phyloP scores from a whole-genome alignment of 1,140 invertebrate genomes.

The Sminthurides bifidus region DNA sequence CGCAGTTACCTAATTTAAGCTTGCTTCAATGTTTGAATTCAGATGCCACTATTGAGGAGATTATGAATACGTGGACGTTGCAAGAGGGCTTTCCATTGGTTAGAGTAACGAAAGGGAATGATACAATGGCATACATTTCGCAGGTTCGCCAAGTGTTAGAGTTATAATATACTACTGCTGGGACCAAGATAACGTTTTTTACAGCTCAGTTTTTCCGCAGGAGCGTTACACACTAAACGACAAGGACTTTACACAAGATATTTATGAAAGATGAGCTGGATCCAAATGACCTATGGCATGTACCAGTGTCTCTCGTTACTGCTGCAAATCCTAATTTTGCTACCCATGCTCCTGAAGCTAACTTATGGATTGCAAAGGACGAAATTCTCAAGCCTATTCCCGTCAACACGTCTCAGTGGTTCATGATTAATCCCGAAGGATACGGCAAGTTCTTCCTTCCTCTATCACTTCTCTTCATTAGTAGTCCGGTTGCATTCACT shows the following conservation, averaged over 20 bases:
- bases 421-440: constrained; percentile 22
- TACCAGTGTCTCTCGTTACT: constrained; percentile 23
- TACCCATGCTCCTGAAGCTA: constrained; percentile 3
- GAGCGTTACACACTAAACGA: too few relatives aligned
- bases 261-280: too few relatives aligned
- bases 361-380: constrained; percentile 21
- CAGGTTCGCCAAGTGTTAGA: too few relatives aligned
- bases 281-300: constrained; percentile 19
- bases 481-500: neutral
- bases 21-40: constrained; percentile 42
- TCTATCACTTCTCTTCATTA: neutral
- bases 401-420: constrained; percentile 13
- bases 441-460: constrained; percentile 31
- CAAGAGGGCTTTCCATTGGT: constrained; percentile 77
- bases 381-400: neutral
- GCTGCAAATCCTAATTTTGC: constrained; percentile 9
- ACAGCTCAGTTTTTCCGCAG: constrained; percentile 4
- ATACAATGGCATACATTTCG: constrained; percentile 26
- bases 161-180: neutral
- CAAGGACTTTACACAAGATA: too few relatives aligned
- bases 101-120: constrained; percentile 45
- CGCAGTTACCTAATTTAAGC: neutral
- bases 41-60: constrained; percentile 52
- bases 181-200: too few relatives aligned
- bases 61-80: constrained; percentile 85